These are phyloP conservation scores for Notodonta dromedarius DNA, from an alignment of 2,888 invertebrate species.

Conservation along the genomic window DNA sequence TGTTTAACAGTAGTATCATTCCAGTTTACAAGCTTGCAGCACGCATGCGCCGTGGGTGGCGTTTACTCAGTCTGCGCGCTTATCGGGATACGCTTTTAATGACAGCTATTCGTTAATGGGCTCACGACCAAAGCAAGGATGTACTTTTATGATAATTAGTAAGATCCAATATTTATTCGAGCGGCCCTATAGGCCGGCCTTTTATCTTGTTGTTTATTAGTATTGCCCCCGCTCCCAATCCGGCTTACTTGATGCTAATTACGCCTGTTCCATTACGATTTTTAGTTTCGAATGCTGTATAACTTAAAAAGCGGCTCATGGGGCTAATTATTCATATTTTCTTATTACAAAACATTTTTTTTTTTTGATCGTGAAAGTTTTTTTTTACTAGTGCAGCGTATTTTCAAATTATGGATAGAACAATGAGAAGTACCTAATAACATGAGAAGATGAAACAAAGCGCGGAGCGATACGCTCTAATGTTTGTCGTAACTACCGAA, in stretches of 20 bases:
- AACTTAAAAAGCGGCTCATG: constrained; percentile 9
- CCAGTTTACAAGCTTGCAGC: constrained; percentile 59
- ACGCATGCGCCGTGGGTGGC: constrained; percentile 68
- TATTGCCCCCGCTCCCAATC: constrained; percentile 63
- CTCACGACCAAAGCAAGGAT: constrained; percentile 64
- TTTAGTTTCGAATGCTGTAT: constrained; percentile 45
- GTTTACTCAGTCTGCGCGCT: constrained; percentile 53
- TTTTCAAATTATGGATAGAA: constrained; percentile 37
- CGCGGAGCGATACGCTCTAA: constrained; percentile 54
- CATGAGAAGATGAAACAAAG: constrained; percentile 52
- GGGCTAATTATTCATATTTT: not conserved
- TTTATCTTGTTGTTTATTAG: constrained; percentile 76
- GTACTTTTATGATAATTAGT: constrained; percentile 81
- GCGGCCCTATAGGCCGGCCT: constrained; percentile 63
- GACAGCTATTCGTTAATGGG: constrained; percentile 78
- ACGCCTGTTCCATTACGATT: constrained; percentile 53
- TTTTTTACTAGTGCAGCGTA: constrained; percentile 26
- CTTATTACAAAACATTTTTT: not conserved
- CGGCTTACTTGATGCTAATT: constrained; percentile 62
- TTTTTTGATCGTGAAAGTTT: constrained; percentile 13
- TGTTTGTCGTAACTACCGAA: constrained; percentile 57
- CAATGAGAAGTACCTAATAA: constrained; percentile 38
- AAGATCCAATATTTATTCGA: constrained; percentile 75
- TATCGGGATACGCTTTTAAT: constrained; percentile 67
- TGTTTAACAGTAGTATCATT: constrained; percentile 60